Base-by-base conservation (phyloP, 2,113 vertebrate species). In the Otocyon megalotis region DNA sequence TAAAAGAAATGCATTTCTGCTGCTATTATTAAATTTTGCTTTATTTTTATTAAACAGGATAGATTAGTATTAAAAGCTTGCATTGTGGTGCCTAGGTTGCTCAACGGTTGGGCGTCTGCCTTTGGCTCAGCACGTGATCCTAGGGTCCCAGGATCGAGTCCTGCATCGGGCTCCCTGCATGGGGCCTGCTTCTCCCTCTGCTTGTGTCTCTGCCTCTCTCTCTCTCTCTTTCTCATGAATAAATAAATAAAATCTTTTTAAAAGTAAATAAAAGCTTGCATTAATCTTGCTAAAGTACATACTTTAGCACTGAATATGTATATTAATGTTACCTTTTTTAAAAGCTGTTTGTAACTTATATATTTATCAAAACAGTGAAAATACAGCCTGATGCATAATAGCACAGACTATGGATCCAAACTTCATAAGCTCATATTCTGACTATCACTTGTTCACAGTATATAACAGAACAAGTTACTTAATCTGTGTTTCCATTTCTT, bases 381-480 rank as follows among this genome's bases (percentile, higher is more conserved):
- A 54, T 74, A 19, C 12, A 43, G 26, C 11, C 32, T 94, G 35
- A 43, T 88, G 24, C 62, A 60, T 93, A 72, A 76, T 24, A 92
- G 28, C 50, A 88, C 6, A 77, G 35, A 86, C 53, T 82, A 1
- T 85, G 30, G 30, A 60, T 94, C 67, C 48, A 96, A 26, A 85
- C 54, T 26, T 83, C 32, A 32, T 58, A 32, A 17, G 19, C 80
- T 95, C 71, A 86, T 32, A 89, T 87, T 69, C 35, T 80, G 13
- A 84, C 43, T 81, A 11, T 26, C 32, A 13, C 32, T 48, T 87
- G 20, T 48, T 69, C 81, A n/a, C 28, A 83, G 26, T 79, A 50
- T 82, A 56, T 82, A n/a, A 93, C 84, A 48, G 83, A 88, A 60
- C 26, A 83, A 81, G 50, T 79, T 92, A 63, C 60, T 94, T 93